Evolutionary conservation across 2,113 vertebrate genomes (phyloP).

Genomic region (Hiodon alosoides): DNA sequence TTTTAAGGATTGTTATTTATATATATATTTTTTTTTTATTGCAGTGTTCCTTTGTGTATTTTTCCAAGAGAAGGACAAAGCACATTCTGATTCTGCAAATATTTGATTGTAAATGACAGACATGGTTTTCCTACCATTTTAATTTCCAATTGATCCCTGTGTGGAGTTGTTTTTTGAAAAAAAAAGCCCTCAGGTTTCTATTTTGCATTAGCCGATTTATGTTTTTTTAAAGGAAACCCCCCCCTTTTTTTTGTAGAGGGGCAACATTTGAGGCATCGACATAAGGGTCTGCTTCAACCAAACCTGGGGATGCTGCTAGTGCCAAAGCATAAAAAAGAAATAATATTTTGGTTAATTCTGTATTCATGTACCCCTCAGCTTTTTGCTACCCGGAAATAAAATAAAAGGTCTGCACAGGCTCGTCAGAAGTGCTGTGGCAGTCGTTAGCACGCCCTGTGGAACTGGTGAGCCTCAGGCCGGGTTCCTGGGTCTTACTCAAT

Average conservation of each 20-base stretch:
- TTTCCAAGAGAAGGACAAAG: constrained; percentile 27
- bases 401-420: constrained; percentile 27
- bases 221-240: constrained; percentile 66
- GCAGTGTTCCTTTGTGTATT: constrained; percentile 28
- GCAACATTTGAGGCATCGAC: constrained; percentile 59
- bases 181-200: constrained; percentile 52
- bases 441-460: constrained; percentile 39
- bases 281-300: constrained; percentile 51
- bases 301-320: constrained; percentile 55
- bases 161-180: constrained; percentile 51
- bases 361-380: constrained; percentile 62
- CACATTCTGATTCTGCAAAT: constrained; percentile 60
- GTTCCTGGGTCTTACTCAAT: constrained; percentile 43
- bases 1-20: background rate
- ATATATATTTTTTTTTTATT: constrained; percentile 35
- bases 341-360: constrained; percentile 63
- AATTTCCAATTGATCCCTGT: constrained; percentile 67
- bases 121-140: constrained; percentile 59
- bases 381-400: constrained; percentile 53
- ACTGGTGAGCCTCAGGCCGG: constrained; percentile 51
- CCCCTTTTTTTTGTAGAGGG: constrained; percentile 56
- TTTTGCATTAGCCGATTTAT: constrained; percentile 56
- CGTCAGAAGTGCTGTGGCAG: constrained; percentile 50
- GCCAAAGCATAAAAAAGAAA: constrained; percentile 55
- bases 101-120: constrained; percentile 73